Conservation (phyloP, 2,113 vertebrate genomes). For the Astur gentilis region DNA sequence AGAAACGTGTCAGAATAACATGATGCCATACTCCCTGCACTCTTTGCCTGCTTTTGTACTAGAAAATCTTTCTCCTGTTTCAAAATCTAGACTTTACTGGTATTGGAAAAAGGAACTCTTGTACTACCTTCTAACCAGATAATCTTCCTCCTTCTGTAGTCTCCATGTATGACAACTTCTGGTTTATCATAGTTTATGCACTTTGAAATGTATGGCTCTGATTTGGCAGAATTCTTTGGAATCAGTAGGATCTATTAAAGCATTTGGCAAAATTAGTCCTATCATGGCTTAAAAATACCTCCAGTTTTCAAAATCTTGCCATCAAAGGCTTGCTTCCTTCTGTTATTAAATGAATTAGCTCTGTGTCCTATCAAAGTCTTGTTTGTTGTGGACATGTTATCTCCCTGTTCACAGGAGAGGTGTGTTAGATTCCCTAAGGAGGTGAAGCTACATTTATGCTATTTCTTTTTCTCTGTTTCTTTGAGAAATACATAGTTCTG, state of each 20-base stretch:
- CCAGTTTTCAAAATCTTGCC: not conserved
- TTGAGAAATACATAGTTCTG: not conserved
- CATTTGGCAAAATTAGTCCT: not conserved
- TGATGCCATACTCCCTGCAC: not conserved
- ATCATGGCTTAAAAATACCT: not conserved
- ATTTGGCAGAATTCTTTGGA: not conserved
- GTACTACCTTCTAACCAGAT: not conserved
- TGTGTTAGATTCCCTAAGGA: not conserved
- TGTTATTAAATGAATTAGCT: not conserved
- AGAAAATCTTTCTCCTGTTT: not conserved
- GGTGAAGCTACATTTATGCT: not conserved
- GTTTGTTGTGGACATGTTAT: not conserved
- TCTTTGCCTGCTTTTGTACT: not conserved
- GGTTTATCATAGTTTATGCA: not conserved
- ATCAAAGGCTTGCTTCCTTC: not conserved
- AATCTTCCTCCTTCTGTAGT: not conserved
- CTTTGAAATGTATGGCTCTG: not conserved
- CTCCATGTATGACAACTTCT: not conserved
- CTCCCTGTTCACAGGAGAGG: not conserved
- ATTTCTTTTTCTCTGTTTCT: not conserved
- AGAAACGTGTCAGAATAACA: not conserved
- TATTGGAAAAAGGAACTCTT: not conserved
- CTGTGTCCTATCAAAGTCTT: not conserved
- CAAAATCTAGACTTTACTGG: not conserved
- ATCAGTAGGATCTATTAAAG: not conserved